A percentile compares a stretch with the other conserved stretches of the same genome.
Evolutionary conservation across 2,888 invertebrate genomes (phyloP).

Genomic region (Apamea epomidion): DNA sequence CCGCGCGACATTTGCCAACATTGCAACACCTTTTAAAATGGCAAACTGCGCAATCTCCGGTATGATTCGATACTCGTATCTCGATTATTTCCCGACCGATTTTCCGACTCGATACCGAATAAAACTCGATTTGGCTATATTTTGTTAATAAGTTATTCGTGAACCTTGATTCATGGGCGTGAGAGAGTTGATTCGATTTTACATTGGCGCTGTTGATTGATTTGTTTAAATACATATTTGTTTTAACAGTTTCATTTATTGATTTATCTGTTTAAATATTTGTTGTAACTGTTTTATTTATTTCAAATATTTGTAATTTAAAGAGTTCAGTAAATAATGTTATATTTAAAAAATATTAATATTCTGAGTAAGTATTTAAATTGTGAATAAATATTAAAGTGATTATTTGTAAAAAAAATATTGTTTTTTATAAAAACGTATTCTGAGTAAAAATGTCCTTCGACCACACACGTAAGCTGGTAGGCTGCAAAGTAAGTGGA

Average conservation of each 20-base stretch:
- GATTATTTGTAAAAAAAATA: not conserved
- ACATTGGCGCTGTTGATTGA: conserved; percentile 11
- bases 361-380: not conserved
- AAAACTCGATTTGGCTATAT: conserved; percentile 72
- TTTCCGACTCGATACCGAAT: conserved; percentile 77
- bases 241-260: not conserved
- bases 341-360: not conserved
- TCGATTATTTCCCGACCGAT: conserved; percentile 83
- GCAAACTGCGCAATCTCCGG: conserved; percentile 86
- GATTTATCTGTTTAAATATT: conserved; percentile 25
- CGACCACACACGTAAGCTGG: not conserved
- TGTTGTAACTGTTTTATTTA: not conserved
- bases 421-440: not conserved
- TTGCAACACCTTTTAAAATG: conserved; percentile 79
- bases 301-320: not conserved
- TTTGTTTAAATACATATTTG: conserved; percentile 24
- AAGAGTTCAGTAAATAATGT: not conserved
- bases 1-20: conserved; percentile 39
- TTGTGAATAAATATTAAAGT: not conserved
- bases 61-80: conserved; percentile 78
- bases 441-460: not conserved
- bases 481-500: not conserved
- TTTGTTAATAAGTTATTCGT: conserved; percentile 67
- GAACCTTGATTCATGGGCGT: conserved; percentile 37
- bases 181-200: conserved; percentile 40